phyloP scores from a whole-genome alignment of 2,797 vertebrate species.

The Benthosema pterotum region DNA sequence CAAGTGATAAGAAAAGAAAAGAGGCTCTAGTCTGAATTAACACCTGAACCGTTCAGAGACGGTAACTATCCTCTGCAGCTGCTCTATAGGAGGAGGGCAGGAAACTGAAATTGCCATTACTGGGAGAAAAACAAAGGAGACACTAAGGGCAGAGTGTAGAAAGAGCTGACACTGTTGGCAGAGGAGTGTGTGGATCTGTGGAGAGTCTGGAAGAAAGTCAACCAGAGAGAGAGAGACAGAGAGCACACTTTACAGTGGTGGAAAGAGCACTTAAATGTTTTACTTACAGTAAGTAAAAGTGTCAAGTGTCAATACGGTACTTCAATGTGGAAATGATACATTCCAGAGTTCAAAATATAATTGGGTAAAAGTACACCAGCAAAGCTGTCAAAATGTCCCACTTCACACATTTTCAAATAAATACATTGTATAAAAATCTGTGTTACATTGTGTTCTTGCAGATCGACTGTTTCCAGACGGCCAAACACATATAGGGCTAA shows the following conservation, averaged over 20 bases:
- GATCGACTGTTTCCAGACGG: too few species aligned
- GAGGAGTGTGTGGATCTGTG: conserved; percentile 51
- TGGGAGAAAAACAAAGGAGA: conserved; percentile 60
- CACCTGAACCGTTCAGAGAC: conserved; percentile 31
- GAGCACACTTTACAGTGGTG: conserved; percentile 10
- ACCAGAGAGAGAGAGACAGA: conserved; percentile 32
- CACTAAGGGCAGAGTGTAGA: conserved; percentile 51
- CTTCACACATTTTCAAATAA: too few species aligned
- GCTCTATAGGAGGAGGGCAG: conserved; percentile 27
- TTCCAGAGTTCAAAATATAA: too few species aligned
- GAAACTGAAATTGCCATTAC: conserved; percentile 44
- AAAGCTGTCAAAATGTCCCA: too few species aligned
- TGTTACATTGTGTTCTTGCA: too few species aligned
- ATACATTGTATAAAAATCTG: too few species aligned
- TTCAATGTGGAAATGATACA: too few species aligned
- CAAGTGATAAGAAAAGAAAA: conserved; percentile 11
- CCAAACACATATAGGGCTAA: too few species aligned
- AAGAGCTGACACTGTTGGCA: conserved; percentile 66
- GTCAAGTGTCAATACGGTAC: too few species aligned
- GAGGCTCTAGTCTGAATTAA: conserved; percentile 45
- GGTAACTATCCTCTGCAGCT: conserved; percentile 47
- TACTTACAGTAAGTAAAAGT: too few species aligned
- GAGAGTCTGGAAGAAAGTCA: conserved; percentile 44
- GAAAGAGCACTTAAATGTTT: too few species aligned
- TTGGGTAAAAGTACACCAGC: too few species aligned